phyloP scores from a whole-genome alignment of 53 echinoderm and acorn worm species.

The Temnopleurus reevesii region DNA sequence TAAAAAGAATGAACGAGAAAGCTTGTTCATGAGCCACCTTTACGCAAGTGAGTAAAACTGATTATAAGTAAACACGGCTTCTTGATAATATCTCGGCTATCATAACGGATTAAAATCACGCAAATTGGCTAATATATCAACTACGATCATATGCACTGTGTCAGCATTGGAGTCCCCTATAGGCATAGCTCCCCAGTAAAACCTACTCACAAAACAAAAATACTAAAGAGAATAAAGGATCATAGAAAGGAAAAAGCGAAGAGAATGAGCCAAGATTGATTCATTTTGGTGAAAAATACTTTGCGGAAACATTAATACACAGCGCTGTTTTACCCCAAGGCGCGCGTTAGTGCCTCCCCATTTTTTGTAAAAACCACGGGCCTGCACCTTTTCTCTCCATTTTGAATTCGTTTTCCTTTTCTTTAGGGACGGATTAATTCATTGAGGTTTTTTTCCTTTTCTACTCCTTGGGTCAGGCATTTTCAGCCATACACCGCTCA shows the following conservation, averaged over 20 bases:
- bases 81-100: conserved; percentile 48
- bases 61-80: conserved; percentile 49
- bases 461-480: background rate
- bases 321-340: conserved; percentile 10
- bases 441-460: background rate
- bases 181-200: background rate
- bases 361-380: background rate
- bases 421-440: conserved; percentile 53
- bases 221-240: background rate
- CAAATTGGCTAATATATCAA: conserved; percentile 58
- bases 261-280: conserved; percentile 18
- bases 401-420: conserved; percentile 35
- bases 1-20: too few species aligned
- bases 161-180: conserved; percentile 8
- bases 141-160: conserved; percentile 38
- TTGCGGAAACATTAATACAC: conserved; percentile 60
- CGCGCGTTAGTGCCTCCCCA: background rate
- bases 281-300: conserved; percentile 53
- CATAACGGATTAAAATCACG: conserved; percentile 60
- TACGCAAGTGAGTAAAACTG: background rate
- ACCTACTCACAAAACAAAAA: conserved; percentile 34
- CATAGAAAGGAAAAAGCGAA: background rate
- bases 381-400: background rate
- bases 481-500: conserved; percentile 37
- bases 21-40: conserved; percentile 37